Base-by-base conservation (phyloP, 2,888 invertebrate genomes). In the Diploptera punctata region DNA sequence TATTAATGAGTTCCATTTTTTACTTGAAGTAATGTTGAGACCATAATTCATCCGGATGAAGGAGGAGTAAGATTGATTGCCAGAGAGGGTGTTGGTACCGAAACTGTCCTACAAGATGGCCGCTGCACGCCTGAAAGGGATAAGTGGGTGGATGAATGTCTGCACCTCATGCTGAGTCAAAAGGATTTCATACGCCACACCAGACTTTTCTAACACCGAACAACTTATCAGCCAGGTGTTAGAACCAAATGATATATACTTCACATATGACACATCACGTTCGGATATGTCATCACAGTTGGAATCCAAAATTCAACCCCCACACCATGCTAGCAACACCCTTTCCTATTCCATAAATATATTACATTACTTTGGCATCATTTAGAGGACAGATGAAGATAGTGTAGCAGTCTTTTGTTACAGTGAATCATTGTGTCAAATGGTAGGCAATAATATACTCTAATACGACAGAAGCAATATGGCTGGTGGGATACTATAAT, bases 201-300 rank as follows among this genome's bases (percentile, higher is more conserved):
- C 7, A 47, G 24, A 24, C 1, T 10, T 24, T 21, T 18, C n/a
- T 57, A 57, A 29, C 29, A 29, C 57, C 57, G n/a, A 7, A n/a
- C 57, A 29, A 16, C 29, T 16, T 57, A n/a, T 57, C 26, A 29
- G 57, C 57, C 57, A 57, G 57, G 29, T 57, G 57, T 29, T 57
- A 57, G 26, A 57, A 29, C 26, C 57, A 26, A 24, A 31, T 29
- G 57, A 57, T 29, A 57, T 29, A 57, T 29, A n/a, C 29, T 16
- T n/a, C 26, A 57, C n/a, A n/a, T 57, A 29, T 57, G 57, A 57
- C 29, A 29, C 26, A n/a, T 31, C 57, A 57, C 57, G 57, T 29
- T 57, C 29, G n/a, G 57, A 57, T 16, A 7, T 57, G 57, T 57
- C n/a, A 57, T n/a, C 57, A 57, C 57, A 57, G 57, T 57, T 29